Evolutionary conservation across 2,113 vertebrate genomes (phyloP), one percentile per base, ranked within the genome.

Genomic region (Potamarius usumacintae): DNA sequence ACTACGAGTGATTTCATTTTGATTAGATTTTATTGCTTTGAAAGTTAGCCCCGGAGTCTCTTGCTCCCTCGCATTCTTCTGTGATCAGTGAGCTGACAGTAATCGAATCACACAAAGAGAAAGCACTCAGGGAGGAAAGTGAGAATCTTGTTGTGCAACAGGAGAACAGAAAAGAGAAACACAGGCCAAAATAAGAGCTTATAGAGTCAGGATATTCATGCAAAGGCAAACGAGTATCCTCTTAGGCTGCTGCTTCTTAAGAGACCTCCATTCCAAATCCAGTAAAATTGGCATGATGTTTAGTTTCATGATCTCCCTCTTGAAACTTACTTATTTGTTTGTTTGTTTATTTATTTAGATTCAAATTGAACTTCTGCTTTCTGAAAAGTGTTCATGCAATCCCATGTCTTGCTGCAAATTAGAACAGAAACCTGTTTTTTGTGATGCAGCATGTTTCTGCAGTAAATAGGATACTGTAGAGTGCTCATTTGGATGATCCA

Each of bases 51-150:
- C 80, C 48, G 53, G 72, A 88, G 86, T 91, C 81, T 85, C 87
- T 84, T 63, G 84, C 88, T 92, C 91, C 91, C 85, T 83, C 89
- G 83, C 89, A 85, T 90, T 91, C 89, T 91, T 60, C 91, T 87
- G 88, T 90, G 88, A 83, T 86, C 91, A 92, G 86, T 15, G 78
- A 91, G 85, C 89, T 92, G 88, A 90, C 85, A 90, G 84, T 92
- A 92, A 94, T 93, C 85, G 17, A 90, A 93, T 93, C 90, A 92
- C 88, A 85, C 84, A 86, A 90, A 88, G 89, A 89, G 89, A 88
- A 89, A 42, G 77, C 34, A 79, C 77, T 81, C 89, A 90, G 87
- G 85, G 82, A 91, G 80, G 77, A 34, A 86, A 48, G 76, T 27
- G 76, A 55, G 52, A 52, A 71, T 55, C 65, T 78, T 76, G 77